These are phyloP conservation scores for Drosophila algonquin DNA, from an alignment of 2,888 invertebrate genomes.

Conservation along the genomic window DNA sequence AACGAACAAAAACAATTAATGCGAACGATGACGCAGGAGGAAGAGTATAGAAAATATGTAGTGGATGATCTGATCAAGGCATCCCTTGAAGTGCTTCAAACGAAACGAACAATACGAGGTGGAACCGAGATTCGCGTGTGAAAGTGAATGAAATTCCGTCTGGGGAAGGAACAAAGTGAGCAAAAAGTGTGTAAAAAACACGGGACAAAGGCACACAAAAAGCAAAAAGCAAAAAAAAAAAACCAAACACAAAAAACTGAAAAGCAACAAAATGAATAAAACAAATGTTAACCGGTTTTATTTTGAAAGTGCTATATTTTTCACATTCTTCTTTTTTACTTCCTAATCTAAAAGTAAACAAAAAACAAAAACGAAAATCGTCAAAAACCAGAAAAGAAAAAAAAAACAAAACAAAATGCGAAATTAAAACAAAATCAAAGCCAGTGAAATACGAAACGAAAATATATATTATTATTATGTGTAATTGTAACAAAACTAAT, in stretches of 20 bases:
- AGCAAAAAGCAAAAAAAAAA: background rate
- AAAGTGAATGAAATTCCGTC: conserved; percentile 15
- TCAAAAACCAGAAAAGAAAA: conserved; percentile 14
- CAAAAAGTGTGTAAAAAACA: conserved; percentile 8
- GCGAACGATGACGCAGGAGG: background rate
- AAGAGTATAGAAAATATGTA: background rate
- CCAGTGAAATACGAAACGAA: conserved; percentile 26
- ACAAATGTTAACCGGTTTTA: conserved; percentile 15
- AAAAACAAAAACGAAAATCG: conserved; percentile 11
- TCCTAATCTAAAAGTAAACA: conserved; percentile 32
- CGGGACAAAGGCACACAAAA: conserved; percentile 25
- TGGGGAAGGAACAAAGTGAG: conserved; percentile 18
- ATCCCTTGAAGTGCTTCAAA: conserved; percentile 28
- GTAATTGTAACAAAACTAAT: conserved; percentile 36
- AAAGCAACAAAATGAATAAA: conserved; percentile 31
- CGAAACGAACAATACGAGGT: conserved; percentile 10
- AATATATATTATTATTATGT: conserved; percentile 43
- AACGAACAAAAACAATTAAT: conserved; percentile 19
- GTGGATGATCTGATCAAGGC: background rate
- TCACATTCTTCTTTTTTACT: conserved; percentile 29
- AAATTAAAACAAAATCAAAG: conserved; percentile 14
- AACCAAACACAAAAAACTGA: conserved; percentile 21
- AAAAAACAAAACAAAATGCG: conserved; percentile 2
- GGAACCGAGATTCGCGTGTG: background rate
- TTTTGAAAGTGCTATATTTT: conserved; percentile 43